A percentile compares a stretch with the other conserved stretches of the same genome.
phyloP scores from a whole-genome alignment of 2,888 invertebrate species.

The Drosophila gaucha region DNA sequence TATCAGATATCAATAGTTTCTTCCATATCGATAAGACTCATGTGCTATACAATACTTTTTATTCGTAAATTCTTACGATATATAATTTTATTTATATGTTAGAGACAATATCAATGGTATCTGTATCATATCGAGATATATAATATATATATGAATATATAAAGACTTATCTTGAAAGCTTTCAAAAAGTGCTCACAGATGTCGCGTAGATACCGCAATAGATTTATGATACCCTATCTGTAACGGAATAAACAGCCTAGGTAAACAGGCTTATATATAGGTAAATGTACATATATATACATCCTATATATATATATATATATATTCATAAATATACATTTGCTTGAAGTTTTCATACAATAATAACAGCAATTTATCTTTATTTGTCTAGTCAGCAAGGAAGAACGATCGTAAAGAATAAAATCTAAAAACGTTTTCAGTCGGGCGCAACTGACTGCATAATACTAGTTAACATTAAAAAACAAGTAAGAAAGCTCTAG shows the following conservation, averaged over 20 bases:
- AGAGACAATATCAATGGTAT: too few species aligned
- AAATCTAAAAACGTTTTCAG: conserved; percentile 4
- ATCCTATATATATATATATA: background rate
- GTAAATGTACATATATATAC: background rate
- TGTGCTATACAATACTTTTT: too few species aligned
- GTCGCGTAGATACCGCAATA: background rate
- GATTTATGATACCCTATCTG: background rate
- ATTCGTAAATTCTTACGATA: too few species aligned
- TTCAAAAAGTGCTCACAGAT: background rate
- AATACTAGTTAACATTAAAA: background rate
- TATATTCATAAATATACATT: conserved; percentile 1
- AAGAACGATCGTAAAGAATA: conserved; percentile 17
- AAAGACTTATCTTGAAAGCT: background rate
- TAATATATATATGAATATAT: background rate
- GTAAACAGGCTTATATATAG: background rate
- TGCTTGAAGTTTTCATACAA: conserved; percentile 34
- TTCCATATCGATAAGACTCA: background rate
- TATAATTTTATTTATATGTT: too few species aligned
- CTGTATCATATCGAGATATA: too few species aligned
- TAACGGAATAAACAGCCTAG: background rate
- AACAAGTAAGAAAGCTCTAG: too few species aligned
- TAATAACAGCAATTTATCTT: conserved; percentile 62
- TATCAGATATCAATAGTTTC: background rate
- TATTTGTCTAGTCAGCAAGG: conserved; percentile 51
- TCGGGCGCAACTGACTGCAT: background rate